Evolutionary conservation across 2,113 vertebrate species (phyloP).

Genomic region (Mesembrinibis cayennensis): DNA sequence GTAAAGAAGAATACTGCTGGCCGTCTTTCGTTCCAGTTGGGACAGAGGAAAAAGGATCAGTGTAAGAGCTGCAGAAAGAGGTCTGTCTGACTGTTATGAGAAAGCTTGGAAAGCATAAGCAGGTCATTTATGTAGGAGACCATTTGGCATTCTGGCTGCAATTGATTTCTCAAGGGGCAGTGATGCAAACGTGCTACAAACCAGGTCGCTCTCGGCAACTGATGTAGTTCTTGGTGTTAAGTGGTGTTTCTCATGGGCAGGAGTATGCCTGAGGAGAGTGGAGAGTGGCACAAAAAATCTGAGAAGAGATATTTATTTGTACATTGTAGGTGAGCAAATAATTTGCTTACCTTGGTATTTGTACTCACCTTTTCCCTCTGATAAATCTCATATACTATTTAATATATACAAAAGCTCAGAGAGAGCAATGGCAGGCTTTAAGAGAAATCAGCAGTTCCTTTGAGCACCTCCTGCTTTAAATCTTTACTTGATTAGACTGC

Average conservation of each 20-base stretch:
- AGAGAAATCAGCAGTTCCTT: neutral
- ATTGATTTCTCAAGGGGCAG: neutral
- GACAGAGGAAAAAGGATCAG: neutral
- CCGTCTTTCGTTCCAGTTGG: neutral
- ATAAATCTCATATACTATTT: neutral
- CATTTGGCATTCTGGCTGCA: neutral
- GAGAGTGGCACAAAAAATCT: neutral
- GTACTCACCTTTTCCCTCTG: neutral
- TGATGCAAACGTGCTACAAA: neutral
- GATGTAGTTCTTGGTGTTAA: neutral
- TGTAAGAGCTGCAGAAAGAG: neutral
- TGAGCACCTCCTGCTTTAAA: slow-evolving; percentile 7
- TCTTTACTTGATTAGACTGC: slow-evolving; percentile 35
- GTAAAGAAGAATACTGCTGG: neutral
- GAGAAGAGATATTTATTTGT: neutral
- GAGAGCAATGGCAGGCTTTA: neutral
- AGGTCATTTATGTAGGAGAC: neutral
- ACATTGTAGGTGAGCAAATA: neutral
- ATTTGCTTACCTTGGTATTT: neutral
- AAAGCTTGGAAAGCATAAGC: neutral
- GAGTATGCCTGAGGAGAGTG: neutral
- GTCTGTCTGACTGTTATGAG: neutral
- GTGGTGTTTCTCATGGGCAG: neutral
- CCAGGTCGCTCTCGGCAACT: neutral
- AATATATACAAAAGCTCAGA: neutral